Base-by-base conservation (phyloP, 2,888 invertebrate genomes). In the Epinotia demarniana region DNA sequence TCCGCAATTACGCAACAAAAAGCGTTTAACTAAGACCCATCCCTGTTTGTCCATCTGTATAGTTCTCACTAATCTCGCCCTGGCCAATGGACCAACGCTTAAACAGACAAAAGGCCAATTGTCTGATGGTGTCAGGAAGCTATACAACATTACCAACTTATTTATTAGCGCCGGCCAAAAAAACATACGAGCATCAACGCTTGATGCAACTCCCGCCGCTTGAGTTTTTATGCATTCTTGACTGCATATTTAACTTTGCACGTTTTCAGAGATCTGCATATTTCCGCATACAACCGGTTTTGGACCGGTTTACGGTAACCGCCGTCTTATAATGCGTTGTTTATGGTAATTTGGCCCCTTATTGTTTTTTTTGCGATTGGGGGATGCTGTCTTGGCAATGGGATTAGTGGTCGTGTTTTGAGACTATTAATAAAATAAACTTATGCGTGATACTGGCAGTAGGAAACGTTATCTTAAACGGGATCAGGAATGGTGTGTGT, bases 331-430 rank as follows among this genome's bases (percentile, higher is more conserved):
- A 92, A 92, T 92, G 90, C 86, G 85, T 90, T 94, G 93, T 93
- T 93, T 93, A 94, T 93, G 93, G 93, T 93, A 94, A 94, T 94
- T 92, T 93, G 85, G 89, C 82, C 80, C 84, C 89, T 87, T 92
- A 89, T 92, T 91, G 89, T 87, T 83, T 87, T 89, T 82, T 84
- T 77, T 78, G 78, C 81, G 84, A 85, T 89, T 88, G 80, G 72
- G 83, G 88, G 92, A 92, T 89, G 92, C 92, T 92, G 86, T 77
- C 67, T 63, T 70, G 69, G 77, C 68, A 81, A 90, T 88, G 81
- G 83, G 92, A 91, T 92, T 92, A 90, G 92, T 81, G 91, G 91
- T 86, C 80, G 80, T 87, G 87, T 88, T 79, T 79, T 80, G 73
- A 55, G 16, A 61, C 57, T 55, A 72, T 63, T 46, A 27, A 58